phyloP scores from a whole-genome alignment of 2,113 vertebrate genomes.

The Eira barbara region DNA sequence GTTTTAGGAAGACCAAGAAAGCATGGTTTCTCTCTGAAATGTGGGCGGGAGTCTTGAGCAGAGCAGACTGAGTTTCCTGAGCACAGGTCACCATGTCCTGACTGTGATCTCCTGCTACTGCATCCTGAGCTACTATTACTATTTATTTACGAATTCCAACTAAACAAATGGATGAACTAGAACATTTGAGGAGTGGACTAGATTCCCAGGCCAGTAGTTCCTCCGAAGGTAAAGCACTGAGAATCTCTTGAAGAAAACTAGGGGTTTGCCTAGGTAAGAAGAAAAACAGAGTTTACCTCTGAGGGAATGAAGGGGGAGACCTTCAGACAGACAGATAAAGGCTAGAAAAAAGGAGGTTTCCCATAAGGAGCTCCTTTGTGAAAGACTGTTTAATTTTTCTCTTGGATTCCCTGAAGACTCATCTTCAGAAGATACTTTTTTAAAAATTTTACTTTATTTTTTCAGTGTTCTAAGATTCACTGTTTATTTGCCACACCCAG shows the following conservation, averaged over 20 bases:
- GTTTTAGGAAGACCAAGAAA: not conserved
- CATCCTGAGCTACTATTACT: not conserved
- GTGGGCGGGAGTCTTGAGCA: not conserved
- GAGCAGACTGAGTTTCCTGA: too few species aligned
- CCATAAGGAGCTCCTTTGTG: not conserved
- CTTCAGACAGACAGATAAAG: not conserved
- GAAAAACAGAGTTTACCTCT: not conserved
- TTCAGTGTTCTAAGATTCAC: too few species aligned
- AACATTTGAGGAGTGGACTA: not conserved
- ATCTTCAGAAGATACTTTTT: not conserved
- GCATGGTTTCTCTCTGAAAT: not conserved
- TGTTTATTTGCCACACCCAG: too few species aligned
- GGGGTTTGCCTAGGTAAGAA: not conserved
- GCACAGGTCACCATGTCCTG: not conserved
- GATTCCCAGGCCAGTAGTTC: not conserved
- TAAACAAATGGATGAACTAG: not conserved
- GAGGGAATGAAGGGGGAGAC: not conserved
- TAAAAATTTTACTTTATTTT: too few species aligned
- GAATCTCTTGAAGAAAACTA: not conserved
- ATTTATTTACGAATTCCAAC: not conserved
- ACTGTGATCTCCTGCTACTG: not conserved
- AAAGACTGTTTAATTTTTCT: not conserved
- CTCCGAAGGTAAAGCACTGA: not conserved
- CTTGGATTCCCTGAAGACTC: not conserved
- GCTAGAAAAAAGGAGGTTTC: not conserved